Evolutionary conservation across 2,113 vertebrate genomes (phyloP).

Genomic region (Nibea albiflora): DNA sequence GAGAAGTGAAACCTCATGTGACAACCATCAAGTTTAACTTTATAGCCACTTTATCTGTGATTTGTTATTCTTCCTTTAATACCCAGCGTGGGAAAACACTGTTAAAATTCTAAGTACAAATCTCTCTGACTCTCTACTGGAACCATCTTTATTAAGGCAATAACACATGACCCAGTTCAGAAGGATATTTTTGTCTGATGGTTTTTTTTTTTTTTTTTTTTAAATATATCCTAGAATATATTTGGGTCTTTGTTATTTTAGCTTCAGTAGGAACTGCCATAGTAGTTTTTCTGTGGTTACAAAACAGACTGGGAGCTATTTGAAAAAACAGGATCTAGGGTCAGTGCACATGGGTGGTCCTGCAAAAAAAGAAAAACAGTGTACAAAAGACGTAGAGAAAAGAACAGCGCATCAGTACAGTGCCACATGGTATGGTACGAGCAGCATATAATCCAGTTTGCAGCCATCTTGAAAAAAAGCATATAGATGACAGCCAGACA

Average conservation of each 20-base stretch:
- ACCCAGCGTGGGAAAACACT: neutral
- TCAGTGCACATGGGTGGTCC: neutral
- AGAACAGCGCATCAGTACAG: neutral
- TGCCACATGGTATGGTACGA: neutral
- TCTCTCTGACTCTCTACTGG: conserved; percentile 3
- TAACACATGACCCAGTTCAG: conserved; percentile 71
- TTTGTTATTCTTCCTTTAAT: neutral
- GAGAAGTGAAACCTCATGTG: conserved; percentile 41
- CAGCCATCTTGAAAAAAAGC: conserved; percentile 13
- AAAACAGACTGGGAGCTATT: neutral
- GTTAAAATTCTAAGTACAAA: neutral
- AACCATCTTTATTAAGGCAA: conserved; percentile 46
- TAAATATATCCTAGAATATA: conserved; percentile 31
- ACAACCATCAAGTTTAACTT: neutral
- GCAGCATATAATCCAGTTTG: conserved; percentile 20
- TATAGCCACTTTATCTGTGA: neutral
- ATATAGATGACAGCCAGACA: neutral
- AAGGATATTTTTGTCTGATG: conserved; percentile 70
- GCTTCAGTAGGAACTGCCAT: conserved; percentile 12
- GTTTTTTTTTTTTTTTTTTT: conserved; percentile 38
- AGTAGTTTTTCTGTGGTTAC: conserved; percentile 11
- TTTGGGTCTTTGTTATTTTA: conserved; percentile 56
- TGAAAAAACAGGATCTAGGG: conserved; percentile 4
- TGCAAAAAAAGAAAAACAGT: neutral
- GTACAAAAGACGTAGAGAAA: neutral